phyloP scores from a whole-genome alignment of 2,113 vertebrate species.

The Perca fluviatilis region DNA sequence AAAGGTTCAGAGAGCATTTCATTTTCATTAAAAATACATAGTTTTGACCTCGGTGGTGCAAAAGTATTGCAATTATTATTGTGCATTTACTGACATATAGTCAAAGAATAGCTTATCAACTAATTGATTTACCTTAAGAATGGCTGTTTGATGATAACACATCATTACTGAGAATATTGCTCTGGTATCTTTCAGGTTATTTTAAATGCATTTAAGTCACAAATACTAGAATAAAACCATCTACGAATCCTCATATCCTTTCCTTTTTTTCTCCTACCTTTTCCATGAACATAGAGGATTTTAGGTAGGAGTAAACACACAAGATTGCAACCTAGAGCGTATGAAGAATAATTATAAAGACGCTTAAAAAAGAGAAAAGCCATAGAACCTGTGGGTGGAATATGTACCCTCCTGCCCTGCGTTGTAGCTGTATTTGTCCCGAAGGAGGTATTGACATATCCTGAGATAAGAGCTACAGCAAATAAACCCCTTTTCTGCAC shows the following conservation, averaged over 20 bases:
- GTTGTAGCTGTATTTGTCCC: slow-evolving; percentile 55
- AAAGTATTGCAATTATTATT: slow-evolving; percentile 22
- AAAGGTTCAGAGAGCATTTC: slow-evolving; percentile 51
- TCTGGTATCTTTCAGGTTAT: not conserved
- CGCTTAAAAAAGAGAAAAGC: slow-evolving; percentile 48
- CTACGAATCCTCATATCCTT: slow-evolving; percentile 14
- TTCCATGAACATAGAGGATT: slow-evolving; percentile 22
- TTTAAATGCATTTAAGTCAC: slow-evolving; percentile 7
- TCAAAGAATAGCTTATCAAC: slow-evolving; percentile 6
- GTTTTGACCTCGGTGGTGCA: slow-evolving; percentile 25
- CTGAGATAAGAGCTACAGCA: slow-evolving; percentile 55
- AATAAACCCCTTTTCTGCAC: slow-evolving; percentile 59
- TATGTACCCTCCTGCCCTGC: slow-evolving; percentile 51
- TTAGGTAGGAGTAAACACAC: slow-evolving; percentile 48
- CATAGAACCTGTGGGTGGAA: slow-evolving; percentile 54
- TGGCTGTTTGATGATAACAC: slow-evolving; percentile 13
- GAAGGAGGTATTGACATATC: slow-evolving; percentile 62
- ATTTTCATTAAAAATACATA: slow-evolving; percentile 54
- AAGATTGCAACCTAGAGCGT: slow-evolving; percentile 44
- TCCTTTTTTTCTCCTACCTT: slow-evolving; percentile 5
- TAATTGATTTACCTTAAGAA: not conserved
- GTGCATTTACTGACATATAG: slow-evolving; percentile 9
- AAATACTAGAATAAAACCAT: slow-evolving; percentile 7
- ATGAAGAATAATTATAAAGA: slow-evolving; percentile 61
- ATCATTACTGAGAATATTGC: not conserved